A percentile compares a stretch with the other conserved stretches of the same genome.
Conservation (phyloP, 2,113 vertebrate genomes). For the Siniperca chuatsi region DNA sequence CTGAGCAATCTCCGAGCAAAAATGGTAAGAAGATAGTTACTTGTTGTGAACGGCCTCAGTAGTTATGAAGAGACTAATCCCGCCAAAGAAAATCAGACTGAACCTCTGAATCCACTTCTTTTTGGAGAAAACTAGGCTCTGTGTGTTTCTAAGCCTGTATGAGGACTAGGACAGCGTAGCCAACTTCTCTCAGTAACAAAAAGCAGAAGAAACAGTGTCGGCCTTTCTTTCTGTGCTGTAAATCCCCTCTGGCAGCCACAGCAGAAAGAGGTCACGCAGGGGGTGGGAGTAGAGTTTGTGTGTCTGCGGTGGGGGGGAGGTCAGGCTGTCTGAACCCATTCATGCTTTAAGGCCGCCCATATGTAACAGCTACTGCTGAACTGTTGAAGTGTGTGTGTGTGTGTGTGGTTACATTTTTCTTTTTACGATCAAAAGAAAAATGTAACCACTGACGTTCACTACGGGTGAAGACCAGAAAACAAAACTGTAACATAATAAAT, state of each 20-base stretch:
- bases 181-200: conserved; percentile 26
- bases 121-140: conserved; percentile 2
- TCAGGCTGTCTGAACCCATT: conserved; percentile 64
- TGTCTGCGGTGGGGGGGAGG: conserved; percentile 44
- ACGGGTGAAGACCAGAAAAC: not conserved
- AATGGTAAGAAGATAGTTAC: conserved; percentile 10
- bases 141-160: not conserved
- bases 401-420: no score
- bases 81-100: not conserved
- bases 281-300: conserved; percentile 33
- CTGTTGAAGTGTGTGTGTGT: not conserved
- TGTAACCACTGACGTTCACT: no score
- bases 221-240: conserved; percentile 37
- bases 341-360: conserved; percentile 38
- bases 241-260: conserved; percentile 56
- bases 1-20: not conserved
- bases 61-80: conserved; percentile 22
- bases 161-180: not conserved
- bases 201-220: conserved; percentile 32
- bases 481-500: not conserved
- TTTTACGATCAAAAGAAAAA: not conserved
- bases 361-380: conserved; percentile 22
- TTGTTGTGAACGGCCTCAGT: not conserved
- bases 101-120: conserved; percentile 10
- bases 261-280: conserved; percentile 64